Evolutionary conservation across 2,797 vertebrate genomes (phyloP).

Genomic region (Macropus fuliginosus): DNA sequence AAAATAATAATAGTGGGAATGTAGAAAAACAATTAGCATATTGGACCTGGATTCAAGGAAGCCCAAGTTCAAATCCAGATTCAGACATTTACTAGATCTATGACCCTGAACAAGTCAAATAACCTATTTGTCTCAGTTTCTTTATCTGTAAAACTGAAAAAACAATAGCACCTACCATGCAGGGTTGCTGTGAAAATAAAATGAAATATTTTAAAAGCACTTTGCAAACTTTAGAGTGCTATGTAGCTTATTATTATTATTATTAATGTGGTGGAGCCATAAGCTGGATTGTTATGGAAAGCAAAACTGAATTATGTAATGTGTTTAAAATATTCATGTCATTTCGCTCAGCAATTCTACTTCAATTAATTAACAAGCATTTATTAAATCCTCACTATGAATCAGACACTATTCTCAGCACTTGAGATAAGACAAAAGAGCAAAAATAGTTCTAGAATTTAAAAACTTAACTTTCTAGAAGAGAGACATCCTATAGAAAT

Average conservation of each 20-base stretch:
- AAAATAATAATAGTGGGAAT: not conserved
- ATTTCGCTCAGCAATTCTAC: not conserved
- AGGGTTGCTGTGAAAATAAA: not conserved
- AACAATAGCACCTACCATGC: not conserved
- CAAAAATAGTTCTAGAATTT: not conserved
- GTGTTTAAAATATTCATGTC: not conserved
- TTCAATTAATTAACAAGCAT: not conserved
- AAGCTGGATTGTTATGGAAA: not conserved
- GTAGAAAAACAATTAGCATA: not conserved
- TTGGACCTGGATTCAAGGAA: not conserved
- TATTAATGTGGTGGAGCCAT: no score
- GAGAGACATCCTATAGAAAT: not conserved
- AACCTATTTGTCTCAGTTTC: not conserved
- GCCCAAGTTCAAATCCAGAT: not conserved
- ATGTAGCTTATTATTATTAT: not conserved
- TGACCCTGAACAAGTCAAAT: not conserved
- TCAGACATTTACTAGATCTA: not conserved
- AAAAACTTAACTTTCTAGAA: not conserved
- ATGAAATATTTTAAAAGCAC: not conserved
- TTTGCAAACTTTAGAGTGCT: not conserved
- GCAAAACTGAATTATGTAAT: not conserved
- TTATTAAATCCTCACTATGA: not conserved
- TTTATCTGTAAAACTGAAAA: no score
- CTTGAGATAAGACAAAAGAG: not conserved
- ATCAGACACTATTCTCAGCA: not conserved